Percentiles rank a stretch among this genome's conserved stretches.
These are phyloP conservation scores for Artemia sinica DNA, from an alignment of 2,888 invertebrate genomes.

Conservation along the genomic window DNA sequence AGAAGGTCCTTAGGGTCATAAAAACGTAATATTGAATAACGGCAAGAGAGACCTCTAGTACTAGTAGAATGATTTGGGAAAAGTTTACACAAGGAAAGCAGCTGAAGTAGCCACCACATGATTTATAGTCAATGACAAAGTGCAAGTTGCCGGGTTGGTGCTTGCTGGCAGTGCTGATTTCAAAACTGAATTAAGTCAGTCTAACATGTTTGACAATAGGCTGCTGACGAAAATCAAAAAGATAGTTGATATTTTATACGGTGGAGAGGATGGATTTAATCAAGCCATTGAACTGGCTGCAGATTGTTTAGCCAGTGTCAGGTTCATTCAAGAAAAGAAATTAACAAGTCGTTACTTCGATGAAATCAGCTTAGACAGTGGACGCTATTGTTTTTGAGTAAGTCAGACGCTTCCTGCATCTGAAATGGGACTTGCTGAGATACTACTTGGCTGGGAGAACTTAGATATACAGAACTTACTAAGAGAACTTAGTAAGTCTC, in stretches of 20 bases:
- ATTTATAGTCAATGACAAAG: conserved; percentile 92
- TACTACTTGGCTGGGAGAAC: conserved; percentile 99
- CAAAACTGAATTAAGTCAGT: conserved; percentile 97
- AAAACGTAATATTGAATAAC: too few species aligned
- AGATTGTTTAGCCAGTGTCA: conserved; percentile 94
- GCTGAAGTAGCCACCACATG: conserved; percentile 90
- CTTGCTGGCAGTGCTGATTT: conserved; percentile 98
- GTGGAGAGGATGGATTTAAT: conserved; percentile 99
- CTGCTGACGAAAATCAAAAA: conserved; percentile 96
- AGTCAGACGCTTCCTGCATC: conserved; percentile 90
- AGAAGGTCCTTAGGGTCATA: too few species aligned
- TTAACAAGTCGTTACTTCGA: conserved; percentile 57
- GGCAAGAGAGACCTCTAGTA: too few species aligned
- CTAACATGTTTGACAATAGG: conserved; percentile 98
- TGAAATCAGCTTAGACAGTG: conserved; percentile 79
- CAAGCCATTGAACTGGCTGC: conserved; percentile 98
- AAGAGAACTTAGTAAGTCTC: too few species aligned
- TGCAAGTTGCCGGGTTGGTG: conserved; percentile 91
- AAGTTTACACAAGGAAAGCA: conserved; percentile 80
- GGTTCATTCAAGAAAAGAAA: conserved; percentile 99
- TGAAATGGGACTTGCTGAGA: conserved; percentile 95
- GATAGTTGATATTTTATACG: conserved; percentile 96
- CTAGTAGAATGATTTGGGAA: too few species aligned
- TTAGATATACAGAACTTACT: too few species aligned
- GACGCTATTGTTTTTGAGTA: conserved; percentile 97